A percentile compares a stretch with the other conserved stretches of the same genome.
phyloP scores from a whole-genome alignment of 2,797 vertebrate genomes.

The Acanthopagrus latus region DNA sequence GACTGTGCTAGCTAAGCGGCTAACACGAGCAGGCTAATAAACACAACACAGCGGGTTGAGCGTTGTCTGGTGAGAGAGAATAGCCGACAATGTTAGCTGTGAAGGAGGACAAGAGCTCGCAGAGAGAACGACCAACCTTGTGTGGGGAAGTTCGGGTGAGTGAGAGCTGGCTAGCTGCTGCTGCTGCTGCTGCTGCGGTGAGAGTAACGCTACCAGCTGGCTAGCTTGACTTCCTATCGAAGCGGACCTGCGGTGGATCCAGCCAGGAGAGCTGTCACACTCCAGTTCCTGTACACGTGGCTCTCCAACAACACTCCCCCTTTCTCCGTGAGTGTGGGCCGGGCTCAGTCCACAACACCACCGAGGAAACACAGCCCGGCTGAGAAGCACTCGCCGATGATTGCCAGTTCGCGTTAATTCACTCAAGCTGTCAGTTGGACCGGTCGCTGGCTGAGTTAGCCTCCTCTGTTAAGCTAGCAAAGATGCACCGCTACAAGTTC shows the following conservation, averaged over 20 bases:
- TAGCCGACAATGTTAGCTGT: neutral
- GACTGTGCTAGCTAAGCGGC: constrained; percentile 23
- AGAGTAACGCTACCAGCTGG: constrained; percentile 7
- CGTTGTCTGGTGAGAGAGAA: rapidly evolving
- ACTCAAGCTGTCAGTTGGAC: neutral
- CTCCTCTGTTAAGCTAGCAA: neutral
- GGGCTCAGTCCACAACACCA: neutral
- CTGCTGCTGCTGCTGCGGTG: neutral
- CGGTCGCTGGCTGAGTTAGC: neutral
- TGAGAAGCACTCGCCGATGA: too few relatives aligned
- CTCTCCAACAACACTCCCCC: constrained; percentile 30
- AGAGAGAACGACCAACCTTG: constrained; percentile 16
- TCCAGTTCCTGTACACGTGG: constrained; percentile 82
- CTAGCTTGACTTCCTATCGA: constrained; percentile 33
- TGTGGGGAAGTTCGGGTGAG: neutral
- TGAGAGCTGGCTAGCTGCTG: neutral
- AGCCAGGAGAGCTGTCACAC: constrained; percentile 44
- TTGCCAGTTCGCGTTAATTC: neutral
- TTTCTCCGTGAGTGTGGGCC: neutral
- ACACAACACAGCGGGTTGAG: neutral
- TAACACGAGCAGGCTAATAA: constrained; percentile 15
- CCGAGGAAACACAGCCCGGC: rapidly evolving
- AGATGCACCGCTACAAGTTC: neutral
- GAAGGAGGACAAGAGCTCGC: neutral
- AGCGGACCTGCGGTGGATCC: constrained; percentile 30